Evolutionary conservation across 1,140 invertebrate genomes (phyloP).

Genomic region (Cardiocondyla obscurior): DNA sequence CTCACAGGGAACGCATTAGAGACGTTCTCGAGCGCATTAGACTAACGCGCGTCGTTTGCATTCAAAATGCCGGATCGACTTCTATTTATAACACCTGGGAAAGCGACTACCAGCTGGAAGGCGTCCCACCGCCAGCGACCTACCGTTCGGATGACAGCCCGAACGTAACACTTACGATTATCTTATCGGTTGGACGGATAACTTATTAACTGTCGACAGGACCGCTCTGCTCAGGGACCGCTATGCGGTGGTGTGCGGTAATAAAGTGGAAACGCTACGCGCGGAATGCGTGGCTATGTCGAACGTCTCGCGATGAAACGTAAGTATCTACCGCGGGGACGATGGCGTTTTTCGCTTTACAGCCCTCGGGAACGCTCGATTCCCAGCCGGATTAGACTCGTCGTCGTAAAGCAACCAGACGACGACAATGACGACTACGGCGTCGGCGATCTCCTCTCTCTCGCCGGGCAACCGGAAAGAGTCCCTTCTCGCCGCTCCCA

Average conservation of each 20-base stretch:
- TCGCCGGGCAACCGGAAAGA: conserved; percentile 9
- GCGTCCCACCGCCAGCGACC: background rate
- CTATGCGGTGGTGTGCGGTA: conserved; percentile 27
- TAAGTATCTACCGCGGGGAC: conserved; percentile 30
- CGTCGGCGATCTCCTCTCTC: conserved; percentile 35
- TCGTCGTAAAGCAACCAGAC: conserved; percentile 48
- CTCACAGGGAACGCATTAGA: background rate
- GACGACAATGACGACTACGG: background rate
- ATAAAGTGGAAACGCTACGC: conserved; percentile 32
- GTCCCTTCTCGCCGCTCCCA: conserved; percentile 43
- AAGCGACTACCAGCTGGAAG: background rate
- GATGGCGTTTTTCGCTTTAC: conserved; percentile 56
- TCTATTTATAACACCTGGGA: background rate
- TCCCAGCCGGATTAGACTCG: conserved; percentile 50
- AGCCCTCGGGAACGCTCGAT: conserved; percentile 37
- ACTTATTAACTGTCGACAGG: conserved; percentile 45
- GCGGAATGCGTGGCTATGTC: background rate
- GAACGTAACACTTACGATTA: conserved; percentile 34
- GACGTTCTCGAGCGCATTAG: background rate
- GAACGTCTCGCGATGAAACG: conserved; percentile 33
- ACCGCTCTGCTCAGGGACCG: background rate
- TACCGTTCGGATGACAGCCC: conserved; percentile 14
- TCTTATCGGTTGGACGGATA: conserved; percentile 45
- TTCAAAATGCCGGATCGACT: conserved; percentile 16
- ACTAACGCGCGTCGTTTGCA: conserved; percentile 1